Base-by-base conservation (phyloP, 2,797 vertebrate species). In the Ispidina lecontei region DNA sequence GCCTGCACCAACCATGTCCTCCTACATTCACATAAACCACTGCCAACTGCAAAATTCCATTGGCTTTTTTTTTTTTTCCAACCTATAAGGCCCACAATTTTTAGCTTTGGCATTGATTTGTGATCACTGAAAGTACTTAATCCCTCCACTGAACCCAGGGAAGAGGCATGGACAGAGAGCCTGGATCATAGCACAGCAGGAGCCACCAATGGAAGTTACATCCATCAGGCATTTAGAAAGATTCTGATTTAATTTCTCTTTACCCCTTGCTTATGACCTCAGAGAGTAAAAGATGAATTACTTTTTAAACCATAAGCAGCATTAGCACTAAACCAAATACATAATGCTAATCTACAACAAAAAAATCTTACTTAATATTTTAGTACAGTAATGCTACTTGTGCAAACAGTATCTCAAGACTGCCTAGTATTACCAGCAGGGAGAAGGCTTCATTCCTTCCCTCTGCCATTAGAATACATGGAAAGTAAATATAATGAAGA, bases 251-350 rank as follows among this genome's bases (percentile, higher is more conserved):
- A 33, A 95, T 91, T 93, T 88, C 73, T 71, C 11, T 76, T 84
- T 73, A 52, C 72, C 87, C 72, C 89, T 80, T 89, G 39, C 41
- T 95, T 80, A 59, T 39, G 68, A 84, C 92, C 49, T 92, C 95
- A 78, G 77, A 49, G 51, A 96, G 64, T 43, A 4, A 78, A 31
- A 82, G 33, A 13, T 68, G 18, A 18, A 22, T 18, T 28, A 60
- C 21, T 56, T 33, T 76, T 62, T 39, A 79, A 92, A 54, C 52
- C 28, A 43, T 69, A 82, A 78, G 55, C 44, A 92, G 55, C 64
- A 89, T 44, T 87, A 94, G 90, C 87, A 83, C 70, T 87, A 52
- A 89, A 79, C 54, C 49, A 97, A 96, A 81, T 33, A 83, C 82
- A 72, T 67, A 78, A 89, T 59, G 84, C 35, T 91, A 63, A 96